phyloP scores from a whole-genome alignment of 2,797 vertebrate genomes.

The Lepilemur septentrionalis region DNA sequence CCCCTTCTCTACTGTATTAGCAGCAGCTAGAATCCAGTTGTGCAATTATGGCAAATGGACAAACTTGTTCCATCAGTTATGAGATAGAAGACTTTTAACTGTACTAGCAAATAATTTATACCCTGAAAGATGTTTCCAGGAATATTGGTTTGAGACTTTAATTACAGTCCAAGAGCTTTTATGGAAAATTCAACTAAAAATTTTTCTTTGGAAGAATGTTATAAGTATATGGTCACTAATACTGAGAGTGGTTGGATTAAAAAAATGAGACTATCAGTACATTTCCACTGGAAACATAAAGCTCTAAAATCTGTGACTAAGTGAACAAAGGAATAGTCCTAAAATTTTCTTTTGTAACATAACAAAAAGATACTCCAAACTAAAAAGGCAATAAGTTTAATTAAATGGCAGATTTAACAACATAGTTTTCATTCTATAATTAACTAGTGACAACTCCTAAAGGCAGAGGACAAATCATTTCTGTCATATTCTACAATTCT shows the following conservation, averaged over 20 bases:
- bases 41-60: not conserved
- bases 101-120: not conserved
- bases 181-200: not conserved
- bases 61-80: not conserved
- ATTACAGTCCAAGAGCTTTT: not conserved
- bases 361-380: conserved; percentile 11
- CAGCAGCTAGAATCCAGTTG: not conserved
- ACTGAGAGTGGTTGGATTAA: not conserved
- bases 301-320: not conserved
- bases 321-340: not conserved
- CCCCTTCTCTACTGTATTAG: not conserved
- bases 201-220: conserved; percentile 11
- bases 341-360: not conserved
- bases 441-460: conserved; percentile 20
- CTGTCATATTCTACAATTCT: not conserved
- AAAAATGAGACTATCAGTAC: not conserved
- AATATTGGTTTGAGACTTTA: not conserved
- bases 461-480: not conserved
- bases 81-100: not conserved
- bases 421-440: not conserved
- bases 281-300: not conserved
- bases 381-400: not conserved
- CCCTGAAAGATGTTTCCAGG: not conserved
- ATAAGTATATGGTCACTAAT: not conserved
- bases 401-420: not conserved